These are phyloP conservation scores for Trinectes maculatus DNA, from an alignment of 2,113 vertebrate genomes.

Conservation along the genomic window DNA sequence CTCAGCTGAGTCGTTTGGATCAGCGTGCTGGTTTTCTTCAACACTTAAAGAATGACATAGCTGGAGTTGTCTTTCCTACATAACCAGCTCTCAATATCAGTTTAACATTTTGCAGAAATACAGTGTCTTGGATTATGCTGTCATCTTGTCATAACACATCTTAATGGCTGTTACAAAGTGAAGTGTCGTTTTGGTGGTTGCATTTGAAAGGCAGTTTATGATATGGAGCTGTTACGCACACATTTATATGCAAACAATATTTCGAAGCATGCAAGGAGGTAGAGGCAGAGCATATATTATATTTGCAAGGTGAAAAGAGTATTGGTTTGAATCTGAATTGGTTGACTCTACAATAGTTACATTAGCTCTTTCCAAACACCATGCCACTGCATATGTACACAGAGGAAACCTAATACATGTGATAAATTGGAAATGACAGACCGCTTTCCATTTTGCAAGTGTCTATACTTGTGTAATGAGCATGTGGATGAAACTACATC, in stretches of 20 bases:
- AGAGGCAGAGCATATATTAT: slow-evolving; percentile 9
- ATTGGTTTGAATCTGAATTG: slow-evolving; percentile 57
- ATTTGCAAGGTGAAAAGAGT: slow-evolving; percentile 31
- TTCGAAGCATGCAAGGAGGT: slow-evolving; percentile 13
- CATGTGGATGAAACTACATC: slow-evolving; percentile 46
- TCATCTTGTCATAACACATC: slow-evolving; percentile 12
- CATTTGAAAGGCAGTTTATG: slow-evolving; percentile 26
- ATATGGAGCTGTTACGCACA: neutral
- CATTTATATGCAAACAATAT: neutral
- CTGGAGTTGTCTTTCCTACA: slow-evolving; percentile 53
- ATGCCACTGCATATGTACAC: slow-evolving; percentile 22
- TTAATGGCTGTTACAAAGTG: slow-evolving; percentile 12
- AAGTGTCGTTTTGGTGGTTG: slow-evolving; percentile 23
- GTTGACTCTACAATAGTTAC: slow-evolving; percentile 27
- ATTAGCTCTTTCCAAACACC: slow-evolving; percentile 42
- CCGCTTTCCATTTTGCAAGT: slow-evolving; percentile 34
- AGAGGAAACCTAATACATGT: slow-evolving; percentile 59
- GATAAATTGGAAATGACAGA: slow-evolving; percentile 65
- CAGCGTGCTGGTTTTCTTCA: slow-evolving; percentile 56
- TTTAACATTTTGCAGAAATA: slow-evolving; percentile 14
- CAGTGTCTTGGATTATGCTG: slow-evolving; percentile 13
- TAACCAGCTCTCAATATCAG: slow-evolving; percentile 12
- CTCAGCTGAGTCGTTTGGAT: slow-evolving; percentile 29
- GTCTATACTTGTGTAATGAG: slow-evolving; percentile 40
- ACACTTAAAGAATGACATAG: slow-evolving; percentile 65